Evolutionary conservation across 2,888 invertebrate genomes (phyloP), one percentile per base, ranked within the genome.

Genomic region (Laspeyria flexula): DNA sequence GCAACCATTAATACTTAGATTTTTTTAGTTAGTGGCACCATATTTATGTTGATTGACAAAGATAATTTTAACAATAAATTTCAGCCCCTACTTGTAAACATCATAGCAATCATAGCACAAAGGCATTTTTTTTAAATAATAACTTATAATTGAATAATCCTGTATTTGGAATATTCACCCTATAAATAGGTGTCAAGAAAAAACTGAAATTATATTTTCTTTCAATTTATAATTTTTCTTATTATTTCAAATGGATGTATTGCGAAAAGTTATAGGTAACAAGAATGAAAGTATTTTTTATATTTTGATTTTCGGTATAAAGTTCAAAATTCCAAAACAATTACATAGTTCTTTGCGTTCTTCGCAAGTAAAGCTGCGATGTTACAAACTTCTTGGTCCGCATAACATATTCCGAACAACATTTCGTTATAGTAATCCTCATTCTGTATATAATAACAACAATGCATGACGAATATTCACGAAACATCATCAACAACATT

Each of bases 91-190:
- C n/a, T 10, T n/a, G 7, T 34, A 9, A 34, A 18, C 34, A n/a
- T n/a, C 18, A 34, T 18, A 7, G 3, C 10, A 34, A 18, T 16
- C 16, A n/a, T 18, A n/a, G 2, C 18, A 15, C 10, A 34, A 31
- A 13, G 12, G 12, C 18, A n/a, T 35, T 35, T n/a, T 25, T 21
- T 21, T 21, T 18, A 11, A 18, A 21, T 37, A 37, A 27, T 12
- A 10, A 29, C n/a, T n/a, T n/a, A n/a, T n/a, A n/a, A n/a, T n/a
- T 4, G 3, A 4, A 12, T 1, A 1, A 23, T 1, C 37, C 38
- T 25, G 18, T 11, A 30, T 40, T 18, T 18, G 30, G 40, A 6
- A 16, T 30, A 9, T 40, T 40, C 40, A 40, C 40, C 40, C 18
- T 18, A 3, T 6, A n/a, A n/a, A 11, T 30, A 29, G 30, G 40